Evolutionary conservation across 2,113 vertebrate species (phyloP), one percentile per base, ranked within the genome.

Genomic region (Casuarius casuarius): DNA sequence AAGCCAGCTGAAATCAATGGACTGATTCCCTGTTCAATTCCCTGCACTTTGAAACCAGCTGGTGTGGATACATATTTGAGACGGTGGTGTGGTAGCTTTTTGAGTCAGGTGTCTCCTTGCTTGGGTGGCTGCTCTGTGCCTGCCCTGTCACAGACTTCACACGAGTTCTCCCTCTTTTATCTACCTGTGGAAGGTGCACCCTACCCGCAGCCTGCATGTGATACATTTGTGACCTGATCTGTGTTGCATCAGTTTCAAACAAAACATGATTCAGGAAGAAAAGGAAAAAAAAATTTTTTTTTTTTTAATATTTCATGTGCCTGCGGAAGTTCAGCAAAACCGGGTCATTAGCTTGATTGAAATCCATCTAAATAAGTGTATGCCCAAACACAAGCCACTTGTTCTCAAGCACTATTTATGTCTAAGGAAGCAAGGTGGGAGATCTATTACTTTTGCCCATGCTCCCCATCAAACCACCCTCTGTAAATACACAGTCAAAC

Each of bases 401-500:
- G 78, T 95, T 94, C 95, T 90, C 66, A 83, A 87, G 83, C 70
- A 94, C 51, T 91, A 84, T 95, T 95, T 96, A 88, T 35, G 70
- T 66, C 59, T 71, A 67, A 92, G 77, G 71, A 91, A 96, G 81
- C 92, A 89, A 94, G 84, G 88, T 96, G 93, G 78, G 87, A 94
- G 94, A 97, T 94, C 84, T 84, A 88, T 89, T 92, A 86, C 63
- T 83, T 85, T 38, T 84, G 59, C 81, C 46, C 49, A 7, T 42
- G 38, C 67, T 93, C 81, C 48, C 40, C 80, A 90, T 72, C 89
- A 95, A 94, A 73, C 49, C 20, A 5, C 89, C 79, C 42, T 95
- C 58, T 96, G 80, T 95, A 94, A 97, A 96, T 78, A 95, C 73
- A 93, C 74, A 95, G 94, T 93, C 84, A 96, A 81, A 93, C 80